Evolutionary conservation across 2,888 invertebrate genomes (phyloP), one percentile per base, ranked within the genome.

Genomic region (Mythimna impura): DNA sequence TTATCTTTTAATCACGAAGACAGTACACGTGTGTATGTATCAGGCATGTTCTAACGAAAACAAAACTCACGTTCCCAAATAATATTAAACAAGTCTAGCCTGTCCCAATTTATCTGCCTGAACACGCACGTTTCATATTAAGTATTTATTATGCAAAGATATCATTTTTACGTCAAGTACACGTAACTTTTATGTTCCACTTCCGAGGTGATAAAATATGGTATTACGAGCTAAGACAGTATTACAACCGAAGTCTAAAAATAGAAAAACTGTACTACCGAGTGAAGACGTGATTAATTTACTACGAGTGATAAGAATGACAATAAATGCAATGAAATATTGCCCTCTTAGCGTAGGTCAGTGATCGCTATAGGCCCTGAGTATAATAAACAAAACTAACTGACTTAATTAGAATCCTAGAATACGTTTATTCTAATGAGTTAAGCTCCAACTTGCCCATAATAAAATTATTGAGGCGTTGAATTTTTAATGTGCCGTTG

Each of bases 281-380:
- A 67, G 67, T 40, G 50, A 63, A 73, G 68, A 66, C 54, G 30
- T 83, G 71, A 85, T 83, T 81, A 83, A 85, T 85, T 66, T 50
- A 20, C 22, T 62, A 61, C 17, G 40, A 40, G 50, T 78, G 82
- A 86, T 88, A 87, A 84, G 83, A 84, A 83, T 71, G 78, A 74
- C 84, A 85, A 82, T 85, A 86, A 88, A 81, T 76, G 75, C 73
- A 79, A 82, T 89, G 80, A 87, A 81, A 86, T 88, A 88, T 80
- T 71, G 70, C 76, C 67, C 81, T 77, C 80, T 88, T 90, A 81
- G 57, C 89, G 84, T 91, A 91, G 91, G 91, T 91, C 92, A 92
- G 89, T 90, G 89, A 67, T 88, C 88, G 79, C 66, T 17, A 9
- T 8, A 22, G 30, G 69, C 20, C 65, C 68, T 40, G 25, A 64